Conservation (phyloP, 2,113 vertebrate species). For the Vidua chalybeata region DNA sequence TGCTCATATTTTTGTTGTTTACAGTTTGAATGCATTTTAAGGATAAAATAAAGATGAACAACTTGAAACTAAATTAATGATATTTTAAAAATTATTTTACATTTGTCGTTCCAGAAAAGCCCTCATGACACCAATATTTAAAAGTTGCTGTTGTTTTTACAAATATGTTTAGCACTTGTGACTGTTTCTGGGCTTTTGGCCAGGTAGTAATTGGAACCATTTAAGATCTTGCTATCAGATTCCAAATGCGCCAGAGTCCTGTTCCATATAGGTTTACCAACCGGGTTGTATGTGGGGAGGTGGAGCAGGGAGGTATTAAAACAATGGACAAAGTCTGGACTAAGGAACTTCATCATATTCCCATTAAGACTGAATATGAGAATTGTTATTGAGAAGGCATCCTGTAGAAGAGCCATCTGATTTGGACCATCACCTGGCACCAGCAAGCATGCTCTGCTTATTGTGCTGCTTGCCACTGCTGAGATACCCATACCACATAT, state of each 20-base stretch:
- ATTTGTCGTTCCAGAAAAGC: neutral
- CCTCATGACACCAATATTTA: conserved; percentile 27
- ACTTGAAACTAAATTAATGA: neutral
- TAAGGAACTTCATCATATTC: neutral
- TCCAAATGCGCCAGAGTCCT: neutral
- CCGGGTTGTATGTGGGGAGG: neutral
- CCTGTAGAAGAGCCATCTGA: neutral
- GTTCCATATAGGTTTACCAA: neutral
- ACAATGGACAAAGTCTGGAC: neutral
- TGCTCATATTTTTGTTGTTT: neutral
- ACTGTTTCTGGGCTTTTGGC: conserved; percentile 48
- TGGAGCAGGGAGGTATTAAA: neutral
- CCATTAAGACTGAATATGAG: neutral
- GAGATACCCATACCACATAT: neutral
- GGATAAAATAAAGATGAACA: neutral
- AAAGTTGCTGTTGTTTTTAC: conserved; percentile 37
- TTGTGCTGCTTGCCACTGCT: neutral
- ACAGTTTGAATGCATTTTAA: neutral
- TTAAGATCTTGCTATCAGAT: conserved; percentile 2
- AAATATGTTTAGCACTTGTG: neutral
- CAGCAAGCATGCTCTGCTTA: neutral
- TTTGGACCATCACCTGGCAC: neutral
- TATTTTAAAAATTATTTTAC: neutral
- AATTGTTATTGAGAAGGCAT: neutral
- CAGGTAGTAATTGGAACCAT: conserved; percentile 21